Percentiles rank a stretch among this genome's conserved stretches.
phyloP scores from a whole-genome alignment of 2,113 vertebrate species.

The Clarias magur region DNA sequence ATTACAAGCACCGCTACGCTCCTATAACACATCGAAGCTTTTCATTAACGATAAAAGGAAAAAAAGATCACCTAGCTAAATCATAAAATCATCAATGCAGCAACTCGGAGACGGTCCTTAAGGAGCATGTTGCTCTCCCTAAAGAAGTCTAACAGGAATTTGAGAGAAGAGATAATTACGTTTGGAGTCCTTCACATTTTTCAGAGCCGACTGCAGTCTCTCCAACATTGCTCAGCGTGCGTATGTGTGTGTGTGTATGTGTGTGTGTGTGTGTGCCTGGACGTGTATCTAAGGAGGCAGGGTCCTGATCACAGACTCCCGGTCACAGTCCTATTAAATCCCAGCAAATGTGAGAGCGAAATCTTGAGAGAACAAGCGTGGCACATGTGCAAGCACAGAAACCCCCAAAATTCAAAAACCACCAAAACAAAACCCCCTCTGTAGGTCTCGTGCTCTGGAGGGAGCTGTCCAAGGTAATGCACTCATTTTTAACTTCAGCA shows the following conservation, averaged over 20 bases:
- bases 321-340: conserved; percentile 48
- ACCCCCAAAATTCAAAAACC: background rate
- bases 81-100: background rate
- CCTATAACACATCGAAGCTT: background rate
- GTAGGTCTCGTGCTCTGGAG: background rate
- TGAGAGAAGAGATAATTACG: conserved; percentile 49
- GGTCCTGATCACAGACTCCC: conserved; percentile 38
- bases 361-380: background rate
- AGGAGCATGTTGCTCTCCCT: conserved; percentile 17
- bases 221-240: conserved; percentile 54
- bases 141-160: conserved; percentile 1
- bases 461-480: conserved; percentile 16
- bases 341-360: conserved; percentile 31
- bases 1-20: background rate
- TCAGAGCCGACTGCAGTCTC: conserved; percentile 60
- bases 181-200: conserved; percentile 62
- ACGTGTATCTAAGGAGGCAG: conserved; percentile 18
- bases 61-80: background rate
- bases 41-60: background rate
- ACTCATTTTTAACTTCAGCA: conserved; percentile 41
- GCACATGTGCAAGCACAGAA: conserved; percentile 15
- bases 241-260: conserved; percentile 38
- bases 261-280: conserved; percentile 35
- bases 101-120: background rate
- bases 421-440: background rate